Evolutionary conservation across 2,113 vertebrate species (phyloP), one percentile per base, ranked within the genome.

Genomic region (Reinhardtius hippoglossoides): DNA sequence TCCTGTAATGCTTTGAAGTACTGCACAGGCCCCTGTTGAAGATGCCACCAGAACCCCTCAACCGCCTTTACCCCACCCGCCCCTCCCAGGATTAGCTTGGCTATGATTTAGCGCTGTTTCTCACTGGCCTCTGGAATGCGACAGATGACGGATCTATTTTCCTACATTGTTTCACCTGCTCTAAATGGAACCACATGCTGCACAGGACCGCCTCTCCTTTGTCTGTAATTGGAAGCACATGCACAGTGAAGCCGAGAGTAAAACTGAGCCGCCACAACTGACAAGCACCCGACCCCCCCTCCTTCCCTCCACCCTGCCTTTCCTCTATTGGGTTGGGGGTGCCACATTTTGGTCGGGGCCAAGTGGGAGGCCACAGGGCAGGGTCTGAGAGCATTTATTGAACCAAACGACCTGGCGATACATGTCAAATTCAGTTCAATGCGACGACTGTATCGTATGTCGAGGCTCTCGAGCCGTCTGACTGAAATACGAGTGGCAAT

Each of bases 81-180:
- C 74, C 67, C 82, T 82, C 83, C 79, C 81, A 84, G 91, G 89
- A 92, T 91, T 87, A 92, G 80, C 83, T 88, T 75, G 87, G 84
- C 91, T 92, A 78, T 94, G 91, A 95, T 95, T 93, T 92, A 92
- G 88, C 82, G 57, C 80, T 55, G 80, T 89, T 92, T 92, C 89
- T 92, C 86, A 83, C 88, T 87, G 84, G 71, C 76, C 80, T 86
- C 88, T 90, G 92, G 89, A 92, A 94, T 90, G 92, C 89, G 80
- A 79, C 71, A 75, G 54, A 93, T 93, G 91, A 94, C 89, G 91
- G 90, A 92, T 93, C 94, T 94, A 93, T 94, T 95, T 94, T 95
- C 94, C 94, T 91, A 89, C 93, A 95, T 95, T 95, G 95, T 94
- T 95, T 95, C 92, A 94, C 92, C 91, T 92, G 92, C 88, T 94